A percentile compares a stretch with the other conserved stretches of the same genome.
Conservation (phyloP, 2,888 invertebrate species). For the Diarsia brunnea region DNA sequence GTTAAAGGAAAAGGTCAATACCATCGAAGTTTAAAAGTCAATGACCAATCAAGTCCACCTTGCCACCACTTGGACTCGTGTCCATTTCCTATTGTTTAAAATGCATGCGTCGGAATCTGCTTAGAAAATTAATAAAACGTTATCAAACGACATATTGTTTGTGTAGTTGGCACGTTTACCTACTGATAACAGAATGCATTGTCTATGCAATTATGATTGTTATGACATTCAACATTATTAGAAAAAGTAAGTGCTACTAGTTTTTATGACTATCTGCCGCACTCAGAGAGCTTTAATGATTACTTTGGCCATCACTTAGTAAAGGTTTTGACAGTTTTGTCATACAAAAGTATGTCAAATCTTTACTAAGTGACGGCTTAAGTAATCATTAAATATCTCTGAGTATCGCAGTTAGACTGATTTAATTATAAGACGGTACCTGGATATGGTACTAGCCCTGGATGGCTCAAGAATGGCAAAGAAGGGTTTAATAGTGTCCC, state of each 20-base stretch:
- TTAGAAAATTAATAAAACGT: slow-evolving; percentile 4
- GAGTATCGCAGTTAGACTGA: too few relatives aligned
- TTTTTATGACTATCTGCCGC: too few relatives aligned
- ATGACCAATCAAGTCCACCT: slow-evolving; percentile 18
- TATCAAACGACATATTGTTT: slow-evolving; percentile 14
- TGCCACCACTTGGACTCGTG: slow-evolving; percentile 39
- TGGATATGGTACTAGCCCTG: background rate
- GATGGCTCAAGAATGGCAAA: background rate
- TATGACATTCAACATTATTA: background rate
- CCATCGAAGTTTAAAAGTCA: slow-evolving; percentile 14
- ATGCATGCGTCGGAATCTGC: slow-evolving; percentile 11
- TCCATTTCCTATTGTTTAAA: slow-evolving; percentile 32
- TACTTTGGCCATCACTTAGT: too few relatives aligned
- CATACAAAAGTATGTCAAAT: too few relatives aligned
- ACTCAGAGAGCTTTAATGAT: too few relatives aligned
- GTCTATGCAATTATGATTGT: background rate
- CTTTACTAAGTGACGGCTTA: too few relatives aligned
- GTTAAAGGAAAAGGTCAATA: background rate
- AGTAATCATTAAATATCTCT: too few relatives aligned
- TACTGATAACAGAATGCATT: slow-evolving; percentile 27
- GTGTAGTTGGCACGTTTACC: slow-evolving; percentile 30
- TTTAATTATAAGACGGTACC: too few relatives aligned
- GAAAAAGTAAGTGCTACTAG: background rate
- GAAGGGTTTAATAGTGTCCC: too few relatives aligned
- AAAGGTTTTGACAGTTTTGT: too few relatives aligned